A percentile compares a stretch with the other conserved stretches of the same genome.
Evolutionary conservation across 2,888 invertebrate genomes (phyloP).

Genomic region (Thymelicus sylvestris): DNA sequence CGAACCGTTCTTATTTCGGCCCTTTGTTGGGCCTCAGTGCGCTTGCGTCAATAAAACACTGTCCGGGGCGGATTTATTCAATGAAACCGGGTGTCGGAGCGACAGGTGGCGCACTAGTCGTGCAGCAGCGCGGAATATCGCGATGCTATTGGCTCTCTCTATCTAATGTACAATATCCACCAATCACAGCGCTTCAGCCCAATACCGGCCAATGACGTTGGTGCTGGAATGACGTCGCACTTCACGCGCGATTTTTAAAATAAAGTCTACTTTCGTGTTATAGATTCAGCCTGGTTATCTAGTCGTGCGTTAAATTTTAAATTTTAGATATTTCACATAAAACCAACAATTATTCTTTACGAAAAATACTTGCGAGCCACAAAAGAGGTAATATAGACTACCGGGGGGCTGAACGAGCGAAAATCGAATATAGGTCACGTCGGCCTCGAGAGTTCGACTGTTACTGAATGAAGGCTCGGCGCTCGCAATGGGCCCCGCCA

Average conservation of each 20-base stretch:
- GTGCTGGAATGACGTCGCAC: slow-evolving; percentile 44
- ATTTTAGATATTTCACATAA: slow-evolving; percentile 10
- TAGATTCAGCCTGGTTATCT: not conserved
- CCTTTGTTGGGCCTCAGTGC: slow-evolving; percentile 83
- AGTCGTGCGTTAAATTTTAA: slow-evolving; percentile 4
- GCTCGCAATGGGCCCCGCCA: slow-evolving; percentile 67
- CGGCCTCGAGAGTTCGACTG: slow-evolving; percentile 72
- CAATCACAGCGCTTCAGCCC: slow-evolving; percentile 57
- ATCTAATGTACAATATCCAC: slow-evolving; percentile 51
- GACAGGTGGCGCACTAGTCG: slow-evolving; percentile 80
- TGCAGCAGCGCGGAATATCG: slow-evolving; percentile 54
- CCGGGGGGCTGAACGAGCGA: slow-evolving; percentile 39
- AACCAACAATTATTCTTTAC: slow-evolving; percentile 6
- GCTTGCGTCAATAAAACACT: slow-evolving; percentile 80
- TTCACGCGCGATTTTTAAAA: slow-evolving; percentile 64
- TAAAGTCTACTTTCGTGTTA: not conserved
- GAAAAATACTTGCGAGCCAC: not conserved
- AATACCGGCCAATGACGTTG: slow-evolving; percentile 59
- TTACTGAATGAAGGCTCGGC: slow-evolving; percentile 80
- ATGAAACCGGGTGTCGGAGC: slow-evolving; percentile 73
- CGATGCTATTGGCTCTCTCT: slow-evolving; percentile 57
- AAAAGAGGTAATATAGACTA: slow-evolving; percentile 6
- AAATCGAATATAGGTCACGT: slow-evolving; percentile 65
- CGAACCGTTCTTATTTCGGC: slow-evolving; percentile 80
- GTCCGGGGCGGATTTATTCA: slow-evolving; percentile 77